Base-by-base conservation (phyloP, 2,113 vertebrate genomes). In the Ciconia stormi region DNA sequence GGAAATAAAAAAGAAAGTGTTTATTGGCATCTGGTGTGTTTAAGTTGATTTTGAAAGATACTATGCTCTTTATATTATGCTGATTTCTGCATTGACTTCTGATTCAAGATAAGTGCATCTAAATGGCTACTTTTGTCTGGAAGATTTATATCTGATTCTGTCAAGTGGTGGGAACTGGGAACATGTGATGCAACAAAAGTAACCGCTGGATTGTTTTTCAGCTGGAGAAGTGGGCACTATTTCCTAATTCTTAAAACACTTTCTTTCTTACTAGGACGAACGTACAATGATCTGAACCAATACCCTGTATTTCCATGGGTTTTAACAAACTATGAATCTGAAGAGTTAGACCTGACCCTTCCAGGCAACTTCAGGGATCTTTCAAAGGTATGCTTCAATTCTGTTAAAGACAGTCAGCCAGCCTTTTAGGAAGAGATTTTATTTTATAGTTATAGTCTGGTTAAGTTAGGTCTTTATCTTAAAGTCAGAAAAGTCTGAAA, bases 221-320 rank as follows among this genome's bases (percentile, higher is more conserved):
- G 9, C 27, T 70, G 36, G 27, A 86, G 86, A 83, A 76, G 26
- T 26, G 27, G 27, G 53, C 36, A 14, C 36, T 89, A 34, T 56
- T 77, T 82, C 36, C 66, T 83, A 55, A 89, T 66, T 93, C 42
- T 79, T 61, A 56, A 61, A 94, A 90, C 82, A 46, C 59, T 97
- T 71, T 91, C 92, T 96, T 97, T 97, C 95, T 89, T 73, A 47
- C 83, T 86, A 99, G 99, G 99, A 96, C 98, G 99, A 97, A 99
- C 99, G 0, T 99, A 99, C 95, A 99, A 99, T 96, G 99, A 99
- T 97, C 98, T 99, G 95, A 99, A 99, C 96, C 99, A 99, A 93
- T 99, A 99, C 95, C 99, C 99, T 5, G 99, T 99, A 70, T 99
- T 99, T 98, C 99, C 99, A 0, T 99, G 99, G 99, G 99, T 99